Conservation (phyloP, 1,140 invertebrate species). For the Tetranychus cinnabarinus region DNA sequence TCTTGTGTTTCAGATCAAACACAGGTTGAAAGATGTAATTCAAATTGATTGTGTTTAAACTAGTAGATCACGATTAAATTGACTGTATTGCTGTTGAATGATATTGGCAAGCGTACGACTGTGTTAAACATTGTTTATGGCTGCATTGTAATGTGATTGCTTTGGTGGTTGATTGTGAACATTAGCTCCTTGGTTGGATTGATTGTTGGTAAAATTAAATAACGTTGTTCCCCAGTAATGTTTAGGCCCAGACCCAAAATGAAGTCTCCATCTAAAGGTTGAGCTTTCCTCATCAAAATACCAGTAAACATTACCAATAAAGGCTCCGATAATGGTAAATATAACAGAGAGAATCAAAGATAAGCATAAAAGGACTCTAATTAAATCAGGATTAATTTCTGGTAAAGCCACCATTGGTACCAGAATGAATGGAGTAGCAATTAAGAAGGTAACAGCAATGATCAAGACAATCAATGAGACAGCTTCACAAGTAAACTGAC, state of each 20-base stretch:
- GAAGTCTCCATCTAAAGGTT: background rate
- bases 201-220: background rate
- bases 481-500: conserved; percentile 2
- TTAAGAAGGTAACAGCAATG: conserved; percentile 3
- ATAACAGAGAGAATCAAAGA: background rate
- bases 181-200: background rate
- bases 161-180: background rate
- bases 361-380: conserved; percentile 1
- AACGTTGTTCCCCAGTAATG: conserved; percentile 7
- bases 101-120: no score
- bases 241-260: conserved; percentile 8
- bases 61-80: no score
- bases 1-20: no score
- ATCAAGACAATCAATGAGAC: conserved; percentile 2
- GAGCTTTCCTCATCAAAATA: conserved; percentile 5
- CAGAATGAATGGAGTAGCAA: conserved; percentile 7
- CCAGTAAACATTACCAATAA: conserved; percentile 9
- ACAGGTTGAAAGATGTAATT: no score
- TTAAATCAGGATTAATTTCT: conserved; percentile 1
- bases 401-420: conserved; percentile 10
- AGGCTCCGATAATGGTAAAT: conserved; percentile 1
- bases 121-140: background rate
- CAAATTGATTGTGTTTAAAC: no score
- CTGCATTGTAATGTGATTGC: background rate
- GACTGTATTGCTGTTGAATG: no score